Percentiles rank a stretch among this genome's conserved stretches.
Conservation (phyloP, 2,888 invertebrate species). For the Xylota sylvarum region DNA sequence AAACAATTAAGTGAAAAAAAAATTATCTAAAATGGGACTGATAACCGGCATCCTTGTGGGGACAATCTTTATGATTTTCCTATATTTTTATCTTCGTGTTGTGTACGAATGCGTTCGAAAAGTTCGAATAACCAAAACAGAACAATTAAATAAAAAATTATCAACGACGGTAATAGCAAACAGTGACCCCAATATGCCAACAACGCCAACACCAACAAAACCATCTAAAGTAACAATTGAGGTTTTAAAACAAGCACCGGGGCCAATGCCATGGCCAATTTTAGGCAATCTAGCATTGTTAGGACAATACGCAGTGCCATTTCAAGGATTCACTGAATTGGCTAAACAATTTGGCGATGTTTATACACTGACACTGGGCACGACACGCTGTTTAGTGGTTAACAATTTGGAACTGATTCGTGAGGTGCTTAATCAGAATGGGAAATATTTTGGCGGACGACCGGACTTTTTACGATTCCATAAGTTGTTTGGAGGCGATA, state of each 20-base stretch:
- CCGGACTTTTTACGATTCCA: slow-evolving; percentile 93
- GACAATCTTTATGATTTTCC: slow-evolving; percentile 70
- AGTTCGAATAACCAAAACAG: slow-evolving; percentile 76
- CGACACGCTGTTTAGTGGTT: slow-evolving; percentile 90
- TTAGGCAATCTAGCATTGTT: slow-evolving; percentile 90
- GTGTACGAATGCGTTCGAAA: slow-evolving; percentile 78
- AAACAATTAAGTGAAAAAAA: slow-evolving; percentile 26
- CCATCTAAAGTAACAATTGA: slow-evolving; percentile 42
- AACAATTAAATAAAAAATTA: slow-evolving; percentile 69
- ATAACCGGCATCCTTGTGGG: slow-evolving; percentile 70
- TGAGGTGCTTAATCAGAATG: slow-evolving; percentile 91
- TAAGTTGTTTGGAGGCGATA: slow-evolving; percentile 93
- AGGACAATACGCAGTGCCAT: slow-evolving; percentile 88
- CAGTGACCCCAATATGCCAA: slow-evolving; percentile 43
- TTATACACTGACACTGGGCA: slow-evolving; percentile 89
- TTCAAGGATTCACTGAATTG: slow-evolving; percentile 89
- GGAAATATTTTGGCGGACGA: slow-evolving; percentile 92
- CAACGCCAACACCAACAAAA: slow-evolving; percentile 6
- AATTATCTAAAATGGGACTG: slow-evolving; percentile 72
- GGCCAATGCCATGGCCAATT: slow-evolving; percentile 89
- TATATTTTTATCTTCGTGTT: slow-evolving; percentile 78
- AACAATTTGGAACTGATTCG: slow-evolving; percentile 90
- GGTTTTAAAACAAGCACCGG: slow-evolving; percentile 86
- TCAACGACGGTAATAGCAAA: slow-evolving; percentile 24
- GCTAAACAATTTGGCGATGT: slow-evolving; percentile 90